Evolutionary conservation across 2,888 invertebrate species (phyloP).

Genomic region (Epicampocera succincta): DNA sequence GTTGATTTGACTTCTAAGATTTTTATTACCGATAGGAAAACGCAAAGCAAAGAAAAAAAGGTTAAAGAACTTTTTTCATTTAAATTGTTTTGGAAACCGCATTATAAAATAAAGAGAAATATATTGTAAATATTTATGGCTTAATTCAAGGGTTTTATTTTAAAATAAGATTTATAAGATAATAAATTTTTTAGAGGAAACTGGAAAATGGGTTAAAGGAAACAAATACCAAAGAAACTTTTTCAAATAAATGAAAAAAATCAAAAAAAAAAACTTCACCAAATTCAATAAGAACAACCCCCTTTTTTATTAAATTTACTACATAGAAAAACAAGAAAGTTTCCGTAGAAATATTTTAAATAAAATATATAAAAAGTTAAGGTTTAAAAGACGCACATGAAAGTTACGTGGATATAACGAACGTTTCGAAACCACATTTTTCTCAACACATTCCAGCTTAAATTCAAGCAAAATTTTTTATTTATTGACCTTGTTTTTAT

Average conservation of each 20-base stretch:
- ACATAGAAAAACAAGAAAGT: too few species aligned
- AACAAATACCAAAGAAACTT: neutral
- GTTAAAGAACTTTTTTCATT: constrained; percentile 49
- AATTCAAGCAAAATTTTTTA: too few species aligned
- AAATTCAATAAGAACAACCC: neutral
- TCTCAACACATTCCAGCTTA: neutral
- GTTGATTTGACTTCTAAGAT: constrained; percentile 66
- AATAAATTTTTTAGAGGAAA: constrained; percentile 57
- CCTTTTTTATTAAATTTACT: neutral
- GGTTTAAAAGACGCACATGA: too few species aligned
- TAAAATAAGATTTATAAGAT: constrained; percentile 61
- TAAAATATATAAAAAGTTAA: too few species aligned
- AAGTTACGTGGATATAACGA: too few species aligned
- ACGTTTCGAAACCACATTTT: neutral
- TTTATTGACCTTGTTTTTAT: constrained; percentile 46
- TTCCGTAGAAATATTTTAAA: too few species aligned
- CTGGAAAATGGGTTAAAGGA: constrained; percentile 41
- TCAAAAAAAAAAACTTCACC: neutral
- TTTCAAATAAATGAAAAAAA: neutral
- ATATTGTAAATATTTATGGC: constrained; percentile 11
- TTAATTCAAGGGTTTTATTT: constrained; percentile 43
- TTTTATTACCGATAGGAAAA: constrained; percentile 44
- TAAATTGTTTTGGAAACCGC: constrained; percentile 57
- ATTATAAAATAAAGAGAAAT: constrained; percentile 49
- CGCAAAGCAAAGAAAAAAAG: constrained; percentile 27